These are phyloP conservation scores for Junonia oenone DNA, from an alignment of 2,888 invertebrate genomes.

Conservation along the genomic window DNA sequence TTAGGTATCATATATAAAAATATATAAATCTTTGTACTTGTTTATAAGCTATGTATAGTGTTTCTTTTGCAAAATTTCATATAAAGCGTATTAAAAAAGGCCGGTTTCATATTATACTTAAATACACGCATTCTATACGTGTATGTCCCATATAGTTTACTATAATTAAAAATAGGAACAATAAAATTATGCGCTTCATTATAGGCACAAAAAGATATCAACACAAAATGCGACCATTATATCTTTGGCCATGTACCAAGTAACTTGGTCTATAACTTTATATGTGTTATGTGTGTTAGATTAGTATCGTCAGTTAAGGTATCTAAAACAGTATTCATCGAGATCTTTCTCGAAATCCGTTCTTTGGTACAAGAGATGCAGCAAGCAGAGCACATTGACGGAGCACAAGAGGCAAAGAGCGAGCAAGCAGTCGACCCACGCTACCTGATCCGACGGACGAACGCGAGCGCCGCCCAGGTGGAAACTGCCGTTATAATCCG, in stretches of 20 bases:
- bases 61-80: not conserved
- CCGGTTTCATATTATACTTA: not conserved
- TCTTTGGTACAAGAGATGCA: constrained; percentile 78
- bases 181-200: not conserved
- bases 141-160: constrained; percentile 20
- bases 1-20: not conserved
- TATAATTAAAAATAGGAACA: constrained; percentile 34
- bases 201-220: not conserved
- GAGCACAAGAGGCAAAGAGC: constrained; percentile 83
- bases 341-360: constrained; percentile 53
- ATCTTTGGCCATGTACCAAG: not conserved
- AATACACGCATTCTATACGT: constrained; percentile 2
- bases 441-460: constrained; percentile 88
- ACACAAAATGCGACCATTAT: too few relatives aligned
- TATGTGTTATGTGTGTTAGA: not conserved
- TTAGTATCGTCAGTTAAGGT: constrained; percentile 36
- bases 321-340: constrained; percentile 59
- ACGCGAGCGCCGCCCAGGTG: constrained; percentile 77
- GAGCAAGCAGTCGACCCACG: constrained; percentile 85
- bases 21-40: not conserved
- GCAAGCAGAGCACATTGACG: constrained; percentile 82
- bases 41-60: not conserved
- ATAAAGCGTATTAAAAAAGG: not conserved
- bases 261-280: not conserved
- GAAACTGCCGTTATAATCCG: constrained; percentile 67